Conservation (phyloP, 2,888 invertebrate species). For the Bhutanitis thaidina region DNA sequence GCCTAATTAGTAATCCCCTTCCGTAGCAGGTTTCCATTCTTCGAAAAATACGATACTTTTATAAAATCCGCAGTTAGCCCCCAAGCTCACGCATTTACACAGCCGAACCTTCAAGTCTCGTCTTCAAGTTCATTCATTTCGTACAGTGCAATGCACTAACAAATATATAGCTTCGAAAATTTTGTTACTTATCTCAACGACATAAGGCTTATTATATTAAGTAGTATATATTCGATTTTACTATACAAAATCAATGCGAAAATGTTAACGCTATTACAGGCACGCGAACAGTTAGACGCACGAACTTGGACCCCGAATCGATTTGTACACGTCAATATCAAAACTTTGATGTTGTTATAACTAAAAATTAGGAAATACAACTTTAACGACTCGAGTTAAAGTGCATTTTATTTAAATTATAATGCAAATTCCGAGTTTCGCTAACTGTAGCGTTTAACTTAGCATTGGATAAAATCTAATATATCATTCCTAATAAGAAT, state of each 20-base stretch:
- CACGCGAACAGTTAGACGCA: conserved; percentile 16
- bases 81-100: background rate
- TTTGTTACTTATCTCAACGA: too few species aligned
- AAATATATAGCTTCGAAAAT: too few species aligned
- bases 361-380: background rate
- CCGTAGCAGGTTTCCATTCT: too few species aligned
- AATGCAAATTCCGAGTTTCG: too few species aligned
- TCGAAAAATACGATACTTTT: too few species aligned
- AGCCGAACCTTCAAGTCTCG: background rate
- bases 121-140: conserved; percentile 9
- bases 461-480: too few species aligned
- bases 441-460: too few species aligned
- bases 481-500: too few species aligned
- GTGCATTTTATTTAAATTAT: background rate
- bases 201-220: too few species aligned
- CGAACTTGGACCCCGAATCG: conserved; percentile 1
- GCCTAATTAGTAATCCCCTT: too few species aligned
- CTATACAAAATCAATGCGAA: background rate
- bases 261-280: conserved; percentile 2
- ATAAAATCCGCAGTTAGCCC: too few species aligned
- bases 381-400: background rate
- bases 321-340: conserved; percentile 2
- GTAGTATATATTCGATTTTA: too few species aligned
- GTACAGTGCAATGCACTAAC: background rate
- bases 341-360: background rate